Conservation (phyloP, 2,888 invertebrate genomes). For the Erannis defoliaria region DNA sequence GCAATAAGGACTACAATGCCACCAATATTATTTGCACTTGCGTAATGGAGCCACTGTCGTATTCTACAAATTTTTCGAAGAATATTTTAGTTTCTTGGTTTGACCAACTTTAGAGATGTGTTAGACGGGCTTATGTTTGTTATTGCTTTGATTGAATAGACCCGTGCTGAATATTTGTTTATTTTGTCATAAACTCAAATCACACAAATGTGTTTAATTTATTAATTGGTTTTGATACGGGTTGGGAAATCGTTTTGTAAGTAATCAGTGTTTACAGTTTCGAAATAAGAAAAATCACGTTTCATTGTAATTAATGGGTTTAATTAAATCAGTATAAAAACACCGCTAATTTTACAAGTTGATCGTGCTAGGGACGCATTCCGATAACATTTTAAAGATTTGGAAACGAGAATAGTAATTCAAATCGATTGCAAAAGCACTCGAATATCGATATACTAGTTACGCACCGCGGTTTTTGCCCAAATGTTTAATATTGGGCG, state of each 20-base stretch:
- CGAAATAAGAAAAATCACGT: slow-evolving; percentile 32
- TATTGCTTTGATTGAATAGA: slow-evolving; percentile 48
- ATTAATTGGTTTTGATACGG: slow-evolving; percentile 29
- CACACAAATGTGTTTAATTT: slow-evolving; percentile 29
- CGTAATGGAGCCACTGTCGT: neutral
- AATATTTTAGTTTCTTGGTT: neutral
- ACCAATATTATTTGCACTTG: neutral
- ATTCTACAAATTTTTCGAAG: neutral
- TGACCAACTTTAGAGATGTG: neutral
- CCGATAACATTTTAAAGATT: slow-evolving; percentile 8
- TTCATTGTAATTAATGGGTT: slow-evolving; percentile 17
- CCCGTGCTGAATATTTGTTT: slow-evolving; percentile 40
- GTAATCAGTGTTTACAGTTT: slow-evolving; percentile 22
- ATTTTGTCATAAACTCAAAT: slow-evolving; percentile 25
- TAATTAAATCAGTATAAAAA: slow-evolving; percentile 21
- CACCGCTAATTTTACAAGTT: slow-evolving; percentile 21
- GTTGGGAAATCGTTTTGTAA: slow-evolving; percentile 27
- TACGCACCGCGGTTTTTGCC: neutral
- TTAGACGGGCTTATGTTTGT: slow-evolving; percentile 40
- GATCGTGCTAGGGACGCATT: slow-evolving; percentile 7
- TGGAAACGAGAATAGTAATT: slow-evolving; percentile 29
- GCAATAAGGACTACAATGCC: slow-evolving; percentile 42
- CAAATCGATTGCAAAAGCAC: slow-evolving; percentile 35
- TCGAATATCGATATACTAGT: slow-evolving; percentile 38
- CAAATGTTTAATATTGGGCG: neutral